Evolutionary conservation across 37 sponge, comb jelly and placozoan species (phyloP).

Genomic region (Oopsacas minuta): DNA sequence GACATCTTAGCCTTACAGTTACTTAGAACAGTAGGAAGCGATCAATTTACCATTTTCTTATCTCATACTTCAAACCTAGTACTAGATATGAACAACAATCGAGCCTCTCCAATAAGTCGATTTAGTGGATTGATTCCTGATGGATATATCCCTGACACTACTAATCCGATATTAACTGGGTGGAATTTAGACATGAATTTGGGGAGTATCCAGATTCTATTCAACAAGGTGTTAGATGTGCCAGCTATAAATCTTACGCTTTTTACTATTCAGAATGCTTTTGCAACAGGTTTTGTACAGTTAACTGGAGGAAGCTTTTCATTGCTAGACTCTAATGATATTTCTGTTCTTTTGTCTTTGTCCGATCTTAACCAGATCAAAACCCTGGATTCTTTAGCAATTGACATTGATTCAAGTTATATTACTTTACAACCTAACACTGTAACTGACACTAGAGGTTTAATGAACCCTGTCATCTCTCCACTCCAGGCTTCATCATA

Average conservation of each 20-base stretch:
- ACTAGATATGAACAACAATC: constrained; percentile 65
- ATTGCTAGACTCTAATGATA: neutral
- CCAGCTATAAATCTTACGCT: constrained; percentile 25
- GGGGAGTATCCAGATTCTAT: constrained; percentile 45
- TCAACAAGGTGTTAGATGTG: constrained; percentile 44
- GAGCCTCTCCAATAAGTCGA: constrained; percentile 15
- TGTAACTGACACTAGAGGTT: neutral
- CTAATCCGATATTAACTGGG: constrained; percentile 31
- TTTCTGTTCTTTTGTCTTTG: neutral
- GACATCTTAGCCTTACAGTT: neutral
- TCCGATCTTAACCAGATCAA: neutral
- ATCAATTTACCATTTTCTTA: constrained; percentile 32
- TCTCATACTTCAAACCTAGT: constrained; percentile 39
- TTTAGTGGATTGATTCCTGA: constrained; percentile 21
- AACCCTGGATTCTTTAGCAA: neutral
- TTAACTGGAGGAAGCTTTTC: neutral
- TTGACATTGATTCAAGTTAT: neutral
- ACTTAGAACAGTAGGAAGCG: neutral
- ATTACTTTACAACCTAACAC: neutral
- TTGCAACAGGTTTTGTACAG: neutral
- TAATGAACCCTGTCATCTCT: neutral
- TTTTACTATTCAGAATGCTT: constrained; percentile 37
- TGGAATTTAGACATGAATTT: constrained; percentile 54
- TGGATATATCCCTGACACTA: constrained; percentile 38
- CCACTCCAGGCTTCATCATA: neutral